Evolutionary conservation across 2,888 invertebrate species (phyloP), one percentile per base, ranked within the genome.

Genomic region (Cephus rjabovi): DNA sequence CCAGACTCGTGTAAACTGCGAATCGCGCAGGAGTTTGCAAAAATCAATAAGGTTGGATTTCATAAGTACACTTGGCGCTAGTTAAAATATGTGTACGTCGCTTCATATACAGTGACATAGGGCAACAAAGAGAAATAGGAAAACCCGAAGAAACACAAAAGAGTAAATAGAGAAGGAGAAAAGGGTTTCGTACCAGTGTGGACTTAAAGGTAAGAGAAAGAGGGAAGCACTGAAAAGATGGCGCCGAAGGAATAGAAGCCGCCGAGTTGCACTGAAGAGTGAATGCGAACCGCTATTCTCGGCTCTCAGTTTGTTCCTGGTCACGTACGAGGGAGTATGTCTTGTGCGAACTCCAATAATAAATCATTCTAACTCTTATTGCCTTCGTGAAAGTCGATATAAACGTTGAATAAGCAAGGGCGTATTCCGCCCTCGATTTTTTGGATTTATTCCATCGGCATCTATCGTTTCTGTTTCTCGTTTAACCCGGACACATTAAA

Each of bases 231-330:
- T 73, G 71, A 34, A 77, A 40, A 56, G 40, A 76, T 12, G 69
- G 34, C 77, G 56, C 15, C 40, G 75, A 77, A 71, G 68, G 74
- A 69, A 75, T 73, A 40, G 73, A 79, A 75, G 34, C 23, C 40
- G 34, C 23, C 73, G 40, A 75, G 30, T 56, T 15, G 15, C 56
- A 56, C 56, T 4, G 56, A 56, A 56, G 56, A 56, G 56, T 56
- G 56, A 56, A 56, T 56, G 56, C 56, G 56, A 56, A 56, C 56
- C 56, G 56, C 56, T 56, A 56, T 56, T 56, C 56, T 56, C 56
- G 56, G 56, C 6, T 56, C 56, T 74, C 74, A 74, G 34, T 74
- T 30, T 23, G 37, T 74, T 35, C 34, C 35, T 74, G 74, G 34
- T 35, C 37, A 74, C 74, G 74, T 74, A 74, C 35, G 34, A n/a